Percentiles rank a stretch among this genome's conserved stretches.
phyloP scores from a whole-genome alignment of 2,113 vertebrate species.

The Butorides virescens region DNA sequence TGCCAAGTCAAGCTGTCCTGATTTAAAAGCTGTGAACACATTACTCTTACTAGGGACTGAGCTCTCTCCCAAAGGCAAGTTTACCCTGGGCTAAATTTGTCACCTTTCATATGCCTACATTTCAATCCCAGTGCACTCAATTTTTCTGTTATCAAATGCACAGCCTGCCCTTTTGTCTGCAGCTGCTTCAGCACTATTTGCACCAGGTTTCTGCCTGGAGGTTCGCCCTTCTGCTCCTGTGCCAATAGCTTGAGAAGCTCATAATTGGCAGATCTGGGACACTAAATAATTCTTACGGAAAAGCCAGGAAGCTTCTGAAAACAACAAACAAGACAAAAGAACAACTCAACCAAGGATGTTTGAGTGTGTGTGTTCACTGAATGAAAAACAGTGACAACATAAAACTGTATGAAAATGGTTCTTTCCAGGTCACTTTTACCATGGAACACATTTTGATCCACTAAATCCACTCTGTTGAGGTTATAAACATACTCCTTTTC shows the following conservation, averaged over 20 bases:
- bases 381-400: not conserved
- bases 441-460: not conserved
- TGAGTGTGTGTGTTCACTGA: not conserved
- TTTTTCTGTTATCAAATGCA: not conserved
- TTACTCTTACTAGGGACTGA: not conserved
- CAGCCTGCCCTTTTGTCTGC: slow-evolving; percentile 37
- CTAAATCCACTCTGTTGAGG: not conserved
- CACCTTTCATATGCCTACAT: slow-evolving; percentile 23
- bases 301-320: slow-evolving; percentile 28
- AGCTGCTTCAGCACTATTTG: not conserved
- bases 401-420: not conserved
- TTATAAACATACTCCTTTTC: not conserved
- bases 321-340: not conserved
- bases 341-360: not conserved
- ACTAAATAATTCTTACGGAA: slow-evolving; percentile 5
- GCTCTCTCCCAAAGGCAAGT: not conserved
- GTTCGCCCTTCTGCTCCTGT: not conserved
- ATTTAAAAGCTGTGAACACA: not conserved
- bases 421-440: not conserved
- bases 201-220: slow-evolving; percentile 40
- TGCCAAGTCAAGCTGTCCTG: not conserved
- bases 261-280: slow-evolving; percentile 60
- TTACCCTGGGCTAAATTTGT: slow-evolving; percentile 40
- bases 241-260: not conserved
- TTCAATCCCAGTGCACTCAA: not conserved